Conservation (phyloP, 2,797 vertebrate genomes). For the Chiroxiphia lanceolata region DNA sequence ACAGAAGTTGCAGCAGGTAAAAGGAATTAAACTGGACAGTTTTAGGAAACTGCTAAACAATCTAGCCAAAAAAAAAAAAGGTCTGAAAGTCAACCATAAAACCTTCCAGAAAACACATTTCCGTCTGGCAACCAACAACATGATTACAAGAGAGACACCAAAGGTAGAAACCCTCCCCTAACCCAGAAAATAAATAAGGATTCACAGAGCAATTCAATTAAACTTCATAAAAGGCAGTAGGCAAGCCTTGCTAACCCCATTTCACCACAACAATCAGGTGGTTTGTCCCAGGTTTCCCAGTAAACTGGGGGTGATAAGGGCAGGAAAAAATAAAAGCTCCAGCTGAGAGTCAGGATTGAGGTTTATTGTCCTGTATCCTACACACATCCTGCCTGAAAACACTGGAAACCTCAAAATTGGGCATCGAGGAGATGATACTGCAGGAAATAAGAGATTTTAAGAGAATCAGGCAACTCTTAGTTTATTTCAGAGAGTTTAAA, state of each 20-base stretch:
- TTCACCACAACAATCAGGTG: neutral
- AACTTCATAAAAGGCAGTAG: neutral
- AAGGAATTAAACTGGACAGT: neutral
- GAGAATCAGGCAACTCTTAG: neutral
- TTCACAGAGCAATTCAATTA: neutral
- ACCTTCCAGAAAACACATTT: neutral
- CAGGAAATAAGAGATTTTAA: neutral
- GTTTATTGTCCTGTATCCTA: neutral
- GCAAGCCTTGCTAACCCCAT: neutral
- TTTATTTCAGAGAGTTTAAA: neutral
- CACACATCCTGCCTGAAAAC: neutral
- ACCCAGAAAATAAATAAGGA: neutral
- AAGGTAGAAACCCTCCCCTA: neutral
- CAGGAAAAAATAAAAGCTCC: neutral
- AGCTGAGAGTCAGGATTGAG: neutral
- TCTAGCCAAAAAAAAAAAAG: accelerated
- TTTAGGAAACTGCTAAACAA: neutral
- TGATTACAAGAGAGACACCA: neutral
- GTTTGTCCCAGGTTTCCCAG: neutral
- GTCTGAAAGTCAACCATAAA: neutral
- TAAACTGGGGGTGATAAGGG: neutral
- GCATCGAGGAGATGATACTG: accelerated
- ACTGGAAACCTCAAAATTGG: neutral
- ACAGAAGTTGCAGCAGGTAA: neutral
- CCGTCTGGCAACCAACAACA: neutral